phyloP scores from a whole-genome alignment of 2,888 invertebrate genomes.

The Blastobasis adustella region DNA sequence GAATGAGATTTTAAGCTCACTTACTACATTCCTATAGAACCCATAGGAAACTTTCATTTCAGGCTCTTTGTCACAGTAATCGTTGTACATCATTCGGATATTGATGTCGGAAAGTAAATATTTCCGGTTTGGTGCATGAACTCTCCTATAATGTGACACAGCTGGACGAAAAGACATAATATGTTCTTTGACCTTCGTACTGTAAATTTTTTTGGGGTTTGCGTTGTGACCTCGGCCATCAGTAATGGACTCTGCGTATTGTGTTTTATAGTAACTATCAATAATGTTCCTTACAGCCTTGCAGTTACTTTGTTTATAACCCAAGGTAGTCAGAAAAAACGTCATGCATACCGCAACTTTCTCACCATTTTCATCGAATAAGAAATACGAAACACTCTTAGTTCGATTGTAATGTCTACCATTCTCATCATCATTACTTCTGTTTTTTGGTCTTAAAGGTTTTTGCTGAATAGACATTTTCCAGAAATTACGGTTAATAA shows the following conservation, averaged over 20 bases:
- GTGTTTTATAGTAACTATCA: not conserved
- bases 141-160: slow-evolving; percentile 9
- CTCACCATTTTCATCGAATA: slow-evolving; percentile 7
- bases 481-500: slow-evolving; percentile 4
- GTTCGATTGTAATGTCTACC: slow-evolving; percentile 6
- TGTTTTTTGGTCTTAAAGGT: slow-evolving; percentile 8
- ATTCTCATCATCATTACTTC: slow-evolving; percentile 3
- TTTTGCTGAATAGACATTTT: slow-evolving; percentile 7
- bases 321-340: slow-evolving; percentile 9
- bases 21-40: slow-evolving; percentile 5
- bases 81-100: slow-evolving; percentile 7
- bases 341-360: slow-evolving; percentile 10
- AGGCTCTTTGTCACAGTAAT: slow-evolving; percentile 7
- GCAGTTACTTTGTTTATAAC: slow-evolving; percentile 9
- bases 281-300: slow-evolving; percentile 4
- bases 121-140: slow-evolving; percentile 10
- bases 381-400: slow-evolving; percentile 8
- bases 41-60: slow-evolving; percentile 8
- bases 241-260: not conserved
- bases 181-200: slow-evolving; percentile 4
- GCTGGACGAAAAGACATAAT: slow-evolving; percentile 9
- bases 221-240: not conserved
- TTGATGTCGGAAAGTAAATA: slow-evolving; percentile 14
- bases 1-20: slow-evolving; percentile 12
- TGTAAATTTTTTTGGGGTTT: slow-evolving; percentile 3